Base-by-base conservation (phyloP, 2,797 vertebrate species). In the Tadarida brasiliensis region DNA sequence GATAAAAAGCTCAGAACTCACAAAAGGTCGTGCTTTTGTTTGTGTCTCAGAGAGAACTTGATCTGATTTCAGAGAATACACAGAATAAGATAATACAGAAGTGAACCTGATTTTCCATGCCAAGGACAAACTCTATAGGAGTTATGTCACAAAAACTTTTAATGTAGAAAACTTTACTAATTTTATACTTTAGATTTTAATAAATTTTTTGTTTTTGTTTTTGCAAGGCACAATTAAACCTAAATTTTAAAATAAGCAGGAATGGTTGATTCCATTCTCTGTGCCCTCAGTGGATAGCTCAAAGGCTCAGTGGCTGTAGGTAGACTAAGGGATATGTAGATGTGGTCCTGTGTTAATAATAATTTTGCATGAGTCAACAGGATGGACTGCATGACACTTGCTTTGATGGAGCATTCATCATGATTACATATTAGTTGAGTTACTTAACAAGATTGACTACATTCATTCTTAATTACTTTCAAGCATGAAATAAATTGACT, bases 381-480 rank as follows among this genome's bases (percentile, higher is more conserved):
- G 11, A 61, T 10, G 5, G 11, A 2, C 26, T 81, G 2, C 22
- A 7, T 49, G 39, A 68, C 35, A 84, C 6, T 30, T 74, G 7
- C 16, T 26, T 84, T 92, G 44, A 74, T 44, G 15, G 11, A 78
- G 73, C 11, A 56, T 17, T 54, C 16, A 39, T 17, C 19, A 19
- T 68, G 15, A 77, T 86, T 83, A 88, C 6, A 89, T 77, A 92
- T 20, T 74, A 33, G 68, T 56, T 67, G 17, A 78, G 39, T 61
- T 56, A 84, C n/a, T 84, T 74, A 77, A 71, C 70, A 59, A n/a
- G 10, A 87, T 70, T 83, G 15, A 70, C 11, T 70, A 3, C 89
- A 84, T 92, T 78, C 16, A 70, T 63, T 83, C 35, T 73, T 91
- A 76, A 78, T 76, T 71, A 30, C 51, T 88, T 71, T 67, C 49